Base-by-base conservation (phyloP, 2,797 vertebrate genomes). In the Pangasius larnaudii region DNA sequence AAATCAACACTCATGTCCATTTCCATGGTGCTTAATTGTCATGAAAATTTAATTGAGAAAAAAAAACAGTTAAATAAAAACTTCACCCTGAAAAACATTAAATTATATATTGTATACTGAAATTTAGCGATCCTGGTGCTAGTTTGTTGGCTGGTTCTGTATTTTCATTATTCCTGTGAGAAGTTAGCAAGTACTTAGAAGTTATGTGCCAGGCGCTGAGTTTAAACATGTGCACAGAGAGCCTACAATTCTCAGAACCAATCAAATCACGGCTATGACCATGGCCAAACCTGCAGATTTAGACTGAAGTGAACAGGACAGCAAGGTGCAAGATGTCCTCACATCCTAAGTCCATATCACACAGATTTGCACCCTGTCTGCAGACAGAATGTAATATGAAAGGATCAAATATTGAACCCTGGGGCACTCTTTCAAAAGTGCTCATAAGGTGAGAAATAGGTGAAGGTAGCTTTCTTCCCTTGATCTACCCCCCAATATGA, bases 311-410 rank as follows among this genome's bases (percentile, higher is more conserved):
- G 51, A 33, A 78, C 49, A 59, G 24, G 79, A n/a, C 22, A 61
- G 36, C 24, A 42, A 42, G 24, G 49, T 69, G 53, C 18, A 22
- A 2, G 49, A 42, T 22, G 16, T 27, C 27, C 18, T 82, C 56
- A 85, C 14, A 39, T 67, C 56, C 79, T 88, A 69, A 84, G 89
- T 85, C 86, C 49, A 84, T 82, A 85, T 89, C 85, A 9, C 18
- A 13, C 69, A 59, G 79, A 86, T 85, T 88, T 88, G 63, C 42
- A 72, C 86, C 67, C 3, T 11, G 49, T 56, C 77, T 59, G 11
- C 33, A 39, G 83, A 51, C 36, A 39, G 14, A 81, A 88, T 84
- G 22, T 61, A 81, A 86, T 88, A 36, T 75, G 85, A 84, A 58
- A 77, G 58, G 65, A 22, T 30, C 3, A 19, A 79, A 85, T 81